A percentile compares a stretch with the other conserved stretches of the same genome.
phyloP scores from a whole-genome alignment of 2,113 vertebrate species.

The Podarcis raffonei region DNA sequence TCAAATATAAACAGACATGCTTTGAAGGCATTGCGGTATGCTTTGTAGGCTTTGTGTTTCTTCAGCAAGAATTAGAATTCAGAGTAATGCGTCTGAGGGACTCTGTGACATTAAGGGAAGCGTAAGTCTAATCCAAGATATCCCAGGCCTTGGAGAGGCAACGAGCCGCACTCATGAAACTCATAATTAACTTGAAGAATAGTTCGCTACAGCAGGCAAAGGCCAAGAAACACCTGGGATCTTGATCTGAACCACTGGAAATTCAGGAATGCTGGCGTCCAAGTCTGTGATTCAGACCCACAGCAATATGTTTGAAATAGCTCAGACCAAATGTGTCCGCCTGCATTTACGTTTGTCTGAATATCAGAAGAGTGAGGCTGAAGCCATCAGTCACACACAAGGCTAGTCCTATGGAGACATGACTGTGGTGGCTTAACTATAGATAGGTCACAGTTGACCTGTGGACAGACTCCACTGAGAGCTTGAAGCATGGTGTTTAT shows the following conservation, averaged over 20 bases:
- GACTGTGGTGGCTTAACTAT: too few relatives aligned
- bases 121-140: not conserved
- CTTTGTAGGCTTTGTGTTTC: conserved; percentile 28
- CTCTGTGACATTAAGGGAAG: not conserved
- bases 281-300: not conserved
- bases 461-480: not conserved
- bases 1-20: conserved; percentile 37
- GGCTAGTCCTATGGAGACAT: not conserved
- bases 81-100: not conserved
- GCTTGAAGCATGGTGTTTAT: not conserved
- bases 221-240: not conserved
- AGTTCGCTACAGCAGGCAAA: not conserved
- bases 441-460: not conserved
- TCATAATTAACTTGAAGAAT: not conserved
- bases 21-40: conserved; percentile 53
- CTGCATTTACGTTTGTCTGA: not conserved
- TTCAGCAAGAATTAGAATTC: conserved; percentile 15
- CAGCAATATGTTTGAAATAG: not conserved
- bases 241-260: not conserved
- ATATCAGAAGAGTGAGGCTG: not conserved
- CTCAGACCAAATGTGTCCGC: not conserved
- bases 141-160: fast-evolving
- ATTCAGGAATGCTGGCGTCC: not conserved
- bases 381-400: not conserved
- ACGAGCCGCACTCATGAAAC: not conserved